Conservation (phyloP, 2,888 invertebrate species). For the Stenodema calcarata region DNA sequence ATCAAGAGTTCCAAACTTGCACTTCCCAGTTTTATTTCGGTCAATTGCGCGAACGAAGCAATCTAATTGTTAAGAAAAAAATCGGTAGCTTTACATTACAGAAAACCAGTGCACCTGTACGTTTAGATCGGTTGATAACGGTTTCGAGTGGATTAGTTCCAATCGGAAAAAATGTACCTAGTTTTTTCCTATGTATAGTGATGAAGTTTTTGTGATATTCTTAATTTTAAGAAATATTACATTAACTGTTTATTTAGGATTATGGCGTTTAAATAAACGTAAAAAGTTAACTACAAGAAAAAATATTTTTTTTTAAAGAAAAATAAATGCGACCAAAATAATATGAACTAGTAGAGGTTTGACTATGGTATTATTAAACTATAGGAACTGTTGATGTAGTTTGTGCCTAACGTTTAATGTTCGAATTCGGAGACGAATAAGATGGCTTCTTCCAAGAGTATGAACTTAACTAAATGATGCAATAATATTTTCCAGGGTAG, state of each 20-base stretch:
- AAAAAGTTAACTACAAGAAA: conserved; percentile 6
- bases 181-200: not conserved
- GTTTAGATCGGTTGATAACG: not conserved
- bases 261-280: not conserved
- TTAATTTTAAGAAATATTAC: conserved; percentile 42
- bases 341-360: not conserved
- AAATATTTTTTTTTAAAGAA: not conserved
- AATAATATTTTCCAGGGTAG: not conserved
- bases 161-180: not conserved
- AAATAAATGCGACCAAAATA: not conserved
- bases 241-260: conserved; percentile 26
- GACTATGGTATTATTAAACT: conserved; percentile 29
- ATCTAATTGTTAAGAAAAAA: not conserved
- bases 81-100: not conserved
- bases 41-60: not conserved
- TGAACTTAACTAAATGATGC: not conserved
- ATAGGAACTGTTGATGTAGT: conserved; percentile 10
- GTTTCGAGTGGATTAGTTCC: not conserved
- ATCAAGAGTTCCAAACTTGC: no score
- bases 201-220: conserved; percentile 45
- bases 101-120: not conserved
- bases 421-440: not conserved
- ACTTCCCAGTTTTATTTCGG: not conserved
- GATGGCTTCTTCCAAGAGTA: not conserved
- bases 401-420: not conserved